Evolutionary conservation across 2,797 vertebrate genomes (phyloP), one percentile per base, ranked within the genome.

Genomic region (Octomys mimax): DNA sequence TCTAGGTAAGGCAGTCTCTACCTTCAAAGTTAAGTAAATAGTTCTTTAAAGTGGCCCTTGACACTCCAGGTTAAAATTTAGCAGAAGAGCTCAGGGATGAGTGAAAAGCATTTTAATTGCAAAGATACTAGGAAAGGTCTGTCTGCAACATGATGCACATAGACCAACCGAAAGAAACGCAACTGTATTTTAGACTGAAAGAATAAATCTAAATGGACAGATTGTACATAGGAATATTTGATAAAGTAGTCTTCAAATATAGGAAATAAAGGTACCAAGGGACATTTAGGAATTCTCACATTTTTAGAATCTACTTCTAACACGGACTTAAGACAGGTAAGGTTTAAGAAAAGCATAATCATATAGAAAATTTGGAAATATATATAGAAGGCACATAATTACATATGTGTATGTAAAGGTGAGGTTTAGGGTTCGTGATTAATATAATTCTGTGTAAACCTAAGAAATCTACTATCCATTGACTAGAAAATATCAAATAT

Each of bases 401-500:
- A 42, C 6, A 84, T 39, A 24, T 75, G 7, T 0, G 13, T 62
- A 81, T 61, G 18, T 89, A 94, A 97, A 87, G 31, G 26, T 80
- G 52, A 22, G 7, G 36, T 89, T 91, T 84, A 57, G 42, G 46
- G 6, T 59, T 88, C 28, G 68, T 87, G 39, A 62, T 87, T 85
- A 78, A 86, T 71, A 71, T 36, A 89, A 64, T 87, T 87, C 61
- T 90, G 52, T 31, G 1, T 62, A 89, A 96, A 95, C 79, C 22
- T 39, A 82, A 92, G 39, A 46, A 75, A 84, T 39, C 18, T 10
- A 79, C 68, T 26, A 36, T 11, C 80, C 8, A 62, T 39, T 52
- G 52, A 77, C 80, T 79, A 33, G 22, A 82, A 92, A 95, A 62
- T 36, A 49, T 89, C 16, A 93, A 54, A 75, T 92, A 54, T 24